A percentile compares a stretch with the other conserved stretches of the same genome.
These are phyloP conservation scores for Paradisaea rubra DNA, from an alignment of 2,113 vertebrate genomes.

Conservation along the genomic window DNA sequence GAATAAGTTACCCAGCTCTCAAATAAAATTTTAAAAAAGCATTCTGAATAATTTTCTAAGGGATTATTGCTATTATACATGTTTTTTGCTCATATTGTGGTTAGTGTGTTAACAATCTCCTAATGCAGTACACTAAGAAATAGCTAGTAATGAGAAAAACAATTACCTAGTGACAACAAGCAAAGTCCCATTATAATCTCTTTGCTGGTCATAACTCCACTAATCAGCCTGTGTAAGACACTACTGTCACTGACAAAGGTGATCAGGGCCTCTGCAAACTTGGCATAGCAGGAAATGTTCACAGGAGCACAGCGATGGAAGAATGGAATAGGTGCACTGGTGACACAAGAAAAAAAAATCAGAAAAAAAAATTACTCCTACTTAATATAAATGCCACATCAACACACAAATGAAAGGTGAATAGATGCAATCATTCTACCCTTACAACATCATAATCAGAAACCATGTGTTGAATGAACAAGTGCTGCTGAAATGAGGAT, in stretches of 20 bases:
- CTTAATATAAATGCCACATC: conserved; percentile 85
- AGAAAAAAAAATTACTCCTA: conserved; percentile 88
- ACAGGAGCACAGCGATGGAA: conserved; percentile 98
- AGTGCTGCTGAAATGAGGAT: conserved; percentile 63
- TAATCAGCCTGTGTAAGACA: conserved; percentile 93
- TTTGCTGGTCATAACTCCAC: conserved; percentile 94
- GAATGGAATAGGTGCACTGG: conserved; percentile 90
- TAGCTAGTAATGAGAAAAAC: conserved; percentile 82
- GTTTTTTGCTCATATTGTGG: conserved; percentile 38
- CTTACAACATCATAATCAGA: conserved; percentile 60
- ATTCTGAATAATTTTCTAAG: conserved; percentile 43
- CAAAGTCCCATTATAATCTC: conserved; percentile 98
- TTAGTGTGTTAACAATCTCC: conserved; percentile 66
- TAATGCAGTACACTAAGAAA: conserved; percentile 70
- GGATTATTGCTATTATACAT: conserved; percentile 3
- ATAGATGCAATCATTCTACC: conserved; percentile 70
- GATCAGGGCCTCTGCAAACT: conserved; percentile 95
- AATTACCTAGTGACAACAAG: conserved; percentile 94
- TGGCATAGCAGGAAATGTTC: conserved; percentile 94
- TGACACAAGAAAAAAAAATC: conserved; percentile 86
- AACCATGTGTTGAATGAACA: conserved; percentile 65
- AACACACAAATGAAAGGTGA: conserved; percentile 83
- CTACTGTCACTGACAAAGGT: conserved; percentile 96
- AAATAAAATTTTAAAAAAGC: conserved; percentile 29
- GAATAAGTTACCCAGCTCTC: conserved; percentile 34